Percentiles rank a stretch among this genome's conserved stretches.
phyloP scores from a whole-genome alignment of 2,113 vertebrate species.

The Trochalopteron elliotii region DNA sequence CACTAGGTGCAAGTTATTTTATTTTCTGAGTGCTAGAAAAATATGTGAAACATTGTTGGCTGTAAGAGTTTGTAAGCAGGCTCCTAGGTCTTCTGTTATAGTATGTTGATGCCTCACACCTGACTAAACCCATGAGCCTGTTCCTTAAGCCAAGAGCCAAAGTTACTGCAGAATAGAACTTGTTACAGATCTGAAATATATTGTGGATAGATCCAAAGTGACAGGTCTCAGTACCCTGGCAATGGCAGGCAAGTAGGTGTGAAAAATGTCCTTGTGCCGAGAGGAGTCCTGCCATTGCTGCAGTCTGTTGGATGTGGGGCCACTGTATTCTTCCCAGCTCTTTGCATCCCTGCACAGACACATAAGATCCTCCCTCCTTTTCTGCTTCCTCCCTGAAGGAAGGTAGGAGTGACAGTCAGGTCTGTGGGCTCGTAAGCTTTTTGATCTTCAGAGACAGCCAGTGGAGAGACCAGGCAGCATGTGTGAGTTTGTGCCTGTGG shows the following conservation, averaged over 20 bases:
- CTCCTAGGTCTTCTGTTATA: not conserved
- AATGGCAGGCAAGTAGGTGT: not conserved
- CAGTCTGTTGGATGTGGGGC: not conserved
- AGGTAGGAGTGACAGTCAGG: not conserved
- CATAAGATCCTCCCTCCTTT: not conserved
- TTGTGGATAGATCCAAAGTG: not conserved
- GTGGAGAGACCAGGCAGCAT: not conserved
- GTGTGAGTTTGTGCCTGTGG: not conserved
- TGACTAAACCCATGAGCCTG: not conserved
- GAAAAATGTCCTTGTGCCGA: not conserved
- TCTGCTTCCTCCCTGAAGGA: not conserved
- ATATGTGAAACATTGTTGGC: not conserved
- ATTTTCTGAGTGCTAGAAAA: not conserved
- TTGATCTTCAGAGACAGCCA: not conserved
- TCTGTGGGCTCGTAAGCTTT: not conserved
- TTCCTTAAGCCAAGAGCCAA: not conserved
- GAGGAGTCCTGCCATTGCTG: not conserved
- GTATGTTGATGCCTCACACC: not conserved
- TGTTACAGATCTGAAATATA: rapidly evolving
- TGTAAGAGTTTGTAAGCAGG: not conserved
- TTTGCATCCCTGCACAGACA: not conserved
- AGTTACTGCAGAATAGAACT: not conserved
- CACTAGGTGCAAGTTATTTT: not conserved
- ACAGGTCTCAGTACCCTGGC: rapidly evolving
- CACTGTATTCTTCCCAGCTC: not conserved